Conservation (phyloP, 2,888 invertebrate species). For the Perdita meconis region DNA sequence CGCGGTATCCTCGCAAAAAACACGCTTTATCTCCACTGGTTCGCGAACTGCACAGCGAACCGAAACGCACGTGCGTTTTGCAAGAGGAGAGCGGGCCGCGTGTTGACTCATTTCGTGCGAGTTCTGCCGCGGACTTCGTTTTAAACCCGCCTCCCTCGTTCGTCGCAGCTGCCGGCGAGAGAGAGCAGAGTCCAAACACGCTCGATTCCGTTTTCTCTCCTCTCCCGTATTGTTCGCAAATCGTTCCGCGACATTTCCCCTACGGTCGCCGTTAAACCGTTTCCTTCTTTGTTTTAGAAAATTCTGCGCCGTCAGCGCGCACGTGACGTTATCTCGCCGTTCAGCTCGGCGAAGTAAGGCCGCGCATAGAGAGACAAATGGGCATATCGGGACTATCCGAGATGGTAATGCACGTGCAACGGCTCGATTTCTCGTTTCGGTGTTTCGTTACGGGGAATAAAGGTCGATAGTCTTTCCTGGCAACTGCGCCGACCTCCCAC, state of each 20-base stretch:
- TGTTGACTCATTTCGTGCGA: conserved; percentile 67
- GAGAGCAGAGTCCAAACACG: conserved; percentile 66
- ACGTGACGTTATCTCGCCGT: conserved; percentile 42
- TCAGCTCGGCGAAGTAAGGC: conserved; percentile 1
- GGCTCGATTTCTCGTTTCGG: conserved; percentile 29
- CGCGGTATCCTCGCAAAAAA: conserved; percentile 22
- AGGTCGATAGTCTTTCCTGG: conserved; percentile 12
- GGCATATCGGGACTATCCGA: conserved; percentile 10
- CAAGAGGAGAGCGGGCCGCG: conserved; percentile 35
- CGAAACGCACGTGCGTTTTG: conserved; percentile 67
- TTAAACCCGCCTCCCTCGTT: conserved; percentile 12
- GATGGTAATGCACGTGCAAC: conserved; percentile 32
- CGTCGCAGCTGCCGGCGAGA: conserved; percentile 65
- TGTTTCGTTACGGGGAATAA: conserved; percentile 22
- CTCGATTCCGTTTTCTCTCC: conserved; percentile 45
- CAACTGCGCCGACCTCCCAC: not conserved
- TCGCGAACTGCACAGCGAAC: conserved; percentile 48
- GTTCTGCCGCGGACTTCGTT: conserved; percentile 35
- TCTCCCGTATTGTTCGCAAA: conserved; percentile 53
- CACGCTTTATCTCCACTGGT: conserved; percentile 48
- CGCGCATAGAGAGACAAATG: conserved; percentile 2
- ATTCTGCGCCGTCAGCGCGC: conserved; percentile 59
- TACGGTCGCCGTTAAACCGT: conserved; percentile 31
- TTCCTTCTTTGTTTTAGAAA: conserved; percentile 64
- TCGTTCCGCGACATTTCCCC: conserved; percentile 29